Conservation (phyloP, 2,888 invertebrate species). For the Thelaira solivaga region DNA sequence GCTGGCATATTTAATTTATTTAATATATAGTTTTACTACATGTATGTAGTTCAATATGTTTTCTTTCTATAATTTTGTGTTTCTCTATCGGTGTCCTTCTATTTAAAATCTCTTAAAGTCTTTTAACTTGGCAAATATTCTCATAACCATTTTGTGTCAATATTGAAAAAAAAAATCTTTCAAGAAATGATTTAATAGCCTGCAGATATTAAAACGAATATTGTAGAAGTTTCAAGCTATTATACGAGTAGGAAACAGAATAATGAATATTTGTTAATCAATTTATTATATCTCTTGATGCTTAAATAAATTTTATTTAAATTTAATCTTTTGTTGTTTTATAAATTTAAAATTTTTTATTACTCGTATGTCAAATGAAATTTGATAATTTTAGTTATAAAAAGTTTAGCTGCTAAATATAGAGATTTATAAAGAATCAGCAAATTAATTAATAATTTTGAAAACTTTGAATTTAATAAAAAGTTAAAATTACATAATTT, state of each 20-base stretch:
- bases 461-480: too few relatives aligned
- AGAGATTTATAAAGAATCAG: too few relatives aligned
- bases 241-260: neutral
- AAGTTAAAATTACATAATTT: too few relatives aligned
- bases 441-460: too few relatives aligned
- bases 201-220: neutral
- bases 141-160: too few relatives aligned
- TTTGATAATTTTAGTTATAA: too few relatives aligned
- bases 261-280: neutral
- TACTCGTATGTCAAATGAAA: neutral
- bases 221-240: neutral
- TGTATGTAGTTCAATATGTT: too few relatives aligned
- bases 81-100: neutral
- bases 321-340: neutral
- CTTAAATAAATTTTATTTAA: neutral
- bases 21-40: too few relatives aligned
- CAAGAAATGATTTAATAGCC: constrained; percentile 1
- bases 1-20: too few relatives aligned
- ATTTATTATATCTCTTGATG: neutral
- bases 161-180: neutral
- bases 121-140: neutral
- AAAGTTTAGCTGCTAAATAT: too few relatives aligned
- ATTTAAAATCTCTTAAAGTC: neutral
- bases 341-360: neutral
- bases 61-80: too few relatives aligned